Conservation (phyloP, 2,797 vertebrate species). For the Chelon labrosus region DNA sequence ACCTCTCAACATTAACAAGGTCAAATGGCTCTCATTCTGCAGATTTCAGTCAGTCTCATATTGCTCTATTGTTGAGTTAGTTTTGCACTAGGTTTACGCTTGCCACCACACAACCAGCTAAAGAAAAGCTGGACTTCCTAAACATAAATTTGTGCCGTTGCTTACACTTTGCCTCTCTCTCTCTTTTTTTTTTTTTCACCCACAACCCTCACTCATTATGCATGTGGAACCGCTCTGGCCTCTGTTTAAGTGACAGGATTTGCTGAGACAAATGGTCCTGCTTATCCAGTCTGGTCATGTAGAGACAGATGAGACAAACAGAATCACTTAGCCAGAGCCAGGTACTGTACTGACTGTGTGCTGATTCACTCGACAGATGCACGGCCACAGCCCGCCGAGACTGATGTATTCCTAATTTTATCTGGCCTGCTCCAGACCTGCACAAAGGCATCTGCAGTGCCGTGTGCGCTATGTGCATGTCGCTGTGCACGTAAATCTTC, state of each 20-base stretch:
- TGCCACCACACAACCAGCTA: not conserved
- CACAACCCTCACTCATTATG: constrained; percentile 47
- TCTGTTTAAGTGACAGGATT: constrained; percentile 47
- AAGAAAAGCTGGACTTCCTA: not conserved
- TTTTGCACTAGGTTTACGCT: not conserved
- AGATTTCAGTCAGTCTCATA: constrained; percentile 13
- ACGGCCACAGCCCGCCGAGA: constrained; percentile 61
- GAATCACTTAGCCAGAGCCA: constrained; percentile 65
- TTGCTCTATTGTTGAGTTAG: not conserved
- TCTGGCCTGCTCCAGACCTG: constrained; percentile 47
- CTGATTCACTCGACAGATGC: constrained; percentile 75
- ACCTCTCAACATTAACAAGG: not conserved
- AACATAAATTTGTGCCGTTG: not conserved
- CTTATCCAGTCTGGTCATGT: constrained; percentile 66
- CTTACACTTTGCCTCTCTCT: constrained; percentile 20
- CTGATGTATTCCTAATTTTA: constrained; percentile 55
- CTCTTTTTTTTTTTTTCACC: constrained; percentile 35
- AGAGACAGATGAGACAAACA: constrained; percentile 73
- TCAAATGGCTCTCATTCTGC: constrained; percentile 4
- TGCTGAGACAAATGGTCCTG: constrained; percentile 61
- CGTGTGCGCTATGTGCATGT: constrained; percentile 24
- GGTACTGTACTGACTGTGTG: constrained; percentile 55
- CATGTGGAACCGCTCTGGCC: constrained; percentile 41
- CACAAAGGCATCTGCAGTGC: constrained; percentile 11
- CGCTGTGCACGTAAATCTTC: constrained; percentile 13